Percentiles rank a stretch among this genome's conserved stretches.
Evolutionary conservation across 92 coral and sea anemone genomes (phyloP).

Genomic region (Muricea muricata): DNA sequence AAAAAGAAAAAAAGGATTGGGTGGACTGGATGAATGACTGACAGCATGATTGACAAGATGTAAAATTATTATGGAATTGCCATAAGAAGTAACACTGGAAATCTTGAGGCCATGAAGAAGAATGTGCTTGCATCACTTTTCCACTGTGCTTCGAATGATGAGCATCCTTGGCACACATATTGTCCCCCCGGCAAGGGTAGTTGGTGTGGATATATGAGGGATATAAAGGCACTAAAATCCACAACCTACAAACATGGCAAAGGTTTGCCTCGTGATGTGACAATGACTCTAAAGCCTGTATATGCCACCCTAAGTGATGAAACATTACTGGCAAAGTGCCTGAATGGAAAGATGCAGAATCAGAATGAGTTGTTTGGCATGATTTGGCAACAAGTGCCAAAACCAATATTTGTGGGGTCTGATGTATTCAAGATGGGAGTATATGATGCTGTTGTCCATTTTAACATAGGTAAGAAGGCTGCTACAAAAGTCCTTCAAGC

Average conservation of each 20-base stretch:
- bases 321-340: slow-evolving; percentile 45
- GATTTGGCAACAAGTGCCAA: slow-evolving; percentile 51
- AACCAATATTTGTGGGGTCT: slow-evolving; percentile 44
- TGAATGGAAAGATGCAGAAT: slow-evolving; percentile 61
- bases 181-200: neutral
- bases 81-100: neutral
- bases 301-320: slow-evolving; percentile 43
- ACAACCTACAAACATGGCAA: slow-evolving; percentile 9
- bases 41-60: slow-evolving; percentile 8
- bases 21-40: neutral
- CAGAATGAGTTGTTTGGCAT: slow-evolving; percentile 4
- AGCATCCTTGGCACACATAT: neutral
- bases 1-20: neutral
- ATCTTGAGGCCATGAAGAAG: neutral
- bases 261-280: slow-evolving; percentile 21
- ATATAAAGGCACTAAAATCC: slow-evolving; percentile 32
- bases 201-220: slow-evolving; percentile 16
- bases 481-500: slow-evolving; percentile 32
- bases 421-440: slow-evolving; percentile 42
- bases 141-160: slow-evolving; percentile 2
- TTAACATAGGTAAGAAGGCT: slow-evolving; percentile 47
- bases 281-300: slow-evolving; percentile 43
- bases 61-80: slow-evolving; percentile 11
- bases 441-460: slow-evolving; percentile 59
- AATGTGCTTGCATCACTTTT: slow-evolving; percentile 2